Base-by-base conservation (phyloP, 2,113 vertebrate species). In the Rhipidura dahli region DNA sequence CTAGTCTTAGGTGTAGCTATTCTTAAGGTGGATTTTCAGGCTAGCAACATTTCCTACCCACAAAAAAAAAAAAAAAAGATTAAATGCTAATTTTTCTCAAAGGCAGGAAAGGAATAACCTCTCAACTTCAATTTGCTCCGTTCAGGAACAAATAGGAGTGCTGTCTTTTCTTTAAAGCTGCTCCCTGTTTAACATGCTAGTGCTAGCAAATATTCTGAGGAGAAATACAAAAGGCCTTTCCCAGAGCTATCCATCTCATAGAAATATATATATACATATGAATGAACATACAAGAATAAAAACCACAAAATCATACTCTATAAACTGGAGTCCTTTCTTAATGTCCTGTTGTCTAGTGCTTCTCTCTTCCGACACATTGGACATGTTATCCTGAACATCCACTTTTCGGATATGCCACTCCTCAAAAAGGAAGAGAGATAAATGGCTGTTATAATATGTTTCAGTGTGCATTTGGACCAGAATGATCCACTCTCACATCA, bases 271-370 rank as follows among this genome's bases (percentile, higher is more conserved):
- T 2, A 53, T 6, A 54, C 1, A 47, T 8, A 20, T 8, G 28
- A 33, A 54, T 31, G 76, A 86, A 30, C 44, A 49, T 31, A 59
- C 23, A 91, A 75, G 75, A 91, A 80, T 42, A 96, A 91, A 83
- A 92, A 70, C 40, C 69, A 66, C n/a, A 68, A 75, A 94, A 76
- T 28, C 99, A 98, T 98, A 99, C 99, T 99, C 99, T 92, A 99
- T 99, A 84, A 99, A 99, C 97, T 99, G 98, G 21, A 99, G 97
- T 83, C 99, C 99, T 95, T 99, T 99, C 97, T 99, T 98, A 96
- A 99, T 99, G 95, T 98, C 98, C 95, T 99, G 99, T 98, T 99
- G 99, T 90, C 99, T 99, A 95, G 97, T 98, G 82, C 98, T 98
- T 97, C 99, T 98, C 97, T 99, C 99, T 97, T 98, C 98, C 27